phyloP scores from a whole-genome alignment of 2,113 vertebrate species.

The Macaca mulatta region DNA sequence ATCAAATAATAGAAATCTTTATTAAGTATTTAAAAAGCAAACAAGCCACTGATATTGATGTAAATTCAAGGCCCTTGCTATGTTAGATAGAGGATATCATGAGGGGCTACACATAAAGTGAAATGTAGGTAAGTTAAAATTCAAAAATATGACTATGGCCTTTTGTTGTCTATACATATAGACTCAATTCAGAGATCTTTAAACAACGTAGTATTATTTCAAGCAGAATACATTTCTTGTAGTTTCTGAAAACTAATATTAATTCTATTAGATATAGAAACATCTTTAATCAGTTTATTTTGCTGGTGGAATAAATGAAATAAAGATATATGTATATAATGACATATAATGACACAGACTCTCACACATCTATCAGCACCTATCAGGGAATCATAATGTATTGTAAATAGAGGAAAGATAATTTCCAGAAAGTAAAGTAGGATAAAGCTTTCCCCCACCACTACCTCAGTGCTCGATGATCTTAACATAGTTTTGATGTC shows the following conservation, averaged over 20 bases:
- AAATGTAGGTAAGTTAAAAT: background rate
- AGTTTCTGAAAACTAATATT: background rate
- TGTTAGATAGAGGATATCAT: background rate
- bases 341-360: background rate
- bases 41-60: background rate
- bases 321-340: background rate
- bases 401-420: background rate
- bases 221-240: background rate
- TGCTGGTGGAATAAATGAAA: background rate
- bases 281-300: constrained; percentile 12
- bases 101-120: background rate
- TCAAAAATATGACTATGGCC: background rate
- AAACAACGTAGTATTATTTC: background rate
- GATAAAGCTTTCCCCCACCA: background rate
- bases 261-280: background rate
- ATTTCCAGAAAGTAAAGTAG: constrained; percentile 31
- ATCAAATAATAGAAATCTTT: background rate
- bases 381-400: background rate
- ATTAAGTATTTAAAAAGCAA: background rate
- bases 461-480: background rate
- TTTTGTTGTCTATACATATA: background rate
- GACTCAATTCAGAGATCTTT: background rate
- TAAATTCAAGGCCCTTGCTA: background rate
- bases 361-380: background rate
- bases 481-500: constrained; percentile 53